A percentile compares a stretch with the other conserved stretches of the same genome.
Conservation (phyloP, 2,113 vertebrate species). For the Xenotilapia leptura region DNA sequence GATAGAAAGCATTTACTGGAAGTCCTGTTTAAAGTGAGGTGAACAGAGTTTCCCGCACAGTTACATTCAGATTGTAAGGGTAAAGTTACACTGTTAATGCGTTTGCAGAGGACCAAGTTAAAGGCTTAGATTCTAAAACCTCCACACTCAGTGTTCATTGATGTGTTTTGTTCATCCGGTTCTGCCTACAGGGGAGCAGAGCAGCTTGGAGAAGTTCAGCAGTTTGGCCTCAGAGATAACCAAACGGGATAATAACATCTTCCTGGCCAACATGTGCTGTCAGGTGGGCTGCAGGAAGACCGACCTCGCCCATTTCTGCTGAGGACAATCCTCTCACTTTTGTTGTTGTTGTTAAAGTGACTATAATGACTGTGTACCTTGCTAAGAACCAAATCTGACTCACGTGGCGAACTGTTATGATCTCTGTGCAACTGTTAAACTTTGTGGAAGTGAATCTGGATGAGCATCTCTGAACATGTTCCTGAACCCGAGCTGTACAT, state of each 20-base stretch:
- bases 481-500: not conserved
- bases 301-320: constrained; percentile 72
- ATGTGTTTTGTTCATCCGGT: constrained; percentile 14
- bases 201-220: constrained; percentile 39
- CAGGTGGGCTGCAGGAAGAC: constrained; percentile 73
- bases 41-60: not conserved
- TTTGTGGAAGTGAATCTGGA: not conserved
- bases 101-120: not conserved
- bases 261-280: constrained; percentile 68
- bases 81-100: not conserved
- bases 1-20: not conserved
- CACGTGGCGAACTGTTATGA: not conserved
- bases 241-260: constrained; percentile 62
- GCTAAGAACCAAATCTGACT: not conserved
- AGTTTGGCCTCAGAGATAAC: not conserved
- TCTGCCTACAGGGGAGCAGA: constrained; percentile 32
- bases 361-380: not conserved
- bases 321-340: not conserved
- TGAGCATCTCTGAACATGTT: not conserved
- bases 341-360: not conserved
- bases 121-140: not conserved
- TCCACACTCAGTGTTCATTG: accelerated
- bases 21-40: not conserved
- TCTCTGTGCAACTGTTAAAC: not conserved
- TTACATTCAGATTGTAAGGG: not conserved